Evolutionary conservation across 2,113 vertebrate species (phyloP), one percentile per base, ranked within the genome.

Genomic region (Trichomycterus rosablanca): DNA sequence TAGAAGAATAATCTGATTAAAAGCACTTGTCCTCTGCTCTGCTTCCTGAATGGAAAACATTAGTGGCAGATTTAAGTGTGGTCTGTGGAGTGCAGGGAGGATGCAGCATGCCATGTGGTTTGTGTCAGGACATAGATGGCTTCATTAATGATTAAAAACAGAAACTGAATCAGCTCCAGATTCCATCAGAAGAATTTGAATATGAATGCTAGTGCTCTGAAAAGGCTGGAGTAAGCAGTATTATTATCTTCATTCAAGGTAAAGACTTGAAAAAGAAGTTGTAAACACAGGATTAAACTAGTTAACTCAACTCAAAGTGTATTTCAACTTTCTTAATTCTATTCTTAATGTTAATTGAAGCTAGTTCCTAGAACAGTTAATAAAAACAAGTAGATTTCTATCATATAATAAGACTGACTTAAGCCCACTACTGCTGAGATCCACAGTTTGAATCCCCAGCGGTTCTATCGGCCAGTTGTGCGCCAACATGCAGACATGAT

Each of bases 71-170:
- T 60, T 66, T 55, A 34, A 55, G 55, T 48, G 30, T 55, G 53
- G 22, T 16, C 68, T 63, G 61, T 67, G 58, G 49, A 57, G 61
- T 54, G 59, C 28, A 48, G 55, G 63, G 46, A 56, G 44, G 65
- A 48, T 58, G 57, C 49, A 72, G 43, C 71, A 37, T 8, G 40
- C 50, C 60, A 43, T 70, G 73, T 76, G 72, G 73, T 76, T 51
- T 73, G 52, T 77, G 74, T 76, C 63, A 68, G 70, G 39, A 60
- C 65, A 20, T 60, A 74, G 73, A 80, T 56, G 51, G 74, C 22
- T 60, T 73, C 76, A 68, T 82, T 82, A 72, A 77, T 64, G 66
- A 76, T 69, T 67, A 63, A 67, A 60, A 19, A 52, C 43, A 48
- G n/a, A 52, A 34, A 23, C 28, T n/a, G 66, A 70, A 54, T 53